Conservation (phyloP, 1,140 invertebrate genomes). For the Listronotus oregonensis region DNA sequence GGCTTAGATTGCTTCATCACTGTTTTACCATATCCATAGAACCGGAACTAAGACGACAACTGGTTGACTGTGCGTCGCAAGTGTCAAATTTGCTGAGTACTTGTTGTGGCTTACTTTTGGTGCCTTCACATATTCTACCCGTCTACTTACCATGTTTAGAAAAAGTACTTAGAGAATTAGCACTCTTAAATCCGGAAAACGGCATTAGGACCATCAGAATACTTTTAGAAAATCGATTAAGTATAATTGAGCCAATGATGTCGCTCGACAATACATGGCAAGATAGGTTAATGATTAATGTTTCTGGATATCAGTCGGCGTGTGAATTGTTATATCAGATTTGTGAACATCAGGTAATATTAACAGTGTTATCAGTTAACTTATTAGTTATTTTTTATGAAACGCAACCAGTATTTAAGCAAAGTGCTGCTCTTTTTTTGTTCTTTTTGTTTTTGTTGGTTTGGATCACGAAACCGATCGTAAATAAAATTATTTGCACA, state of each 20-base stretch:
- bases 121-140: slow-evolving; percentile 66
- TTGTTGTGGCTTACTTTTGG: slow-evolving; percentile 74
- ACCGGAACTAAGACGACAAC: slow-evolving; percentile 51
- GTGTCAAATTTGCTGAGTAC: slow-evolving; percentile 72
- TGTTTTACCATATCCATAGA: slow-evolving; percentile 64
- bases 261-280: slow-evolving; percentile 41
- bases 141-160: slow-evolving; percentile 68
- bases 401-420: no score
- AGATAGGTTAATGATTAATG: slow-evolving; percentile 48
- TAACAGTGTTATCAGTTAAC: no score
- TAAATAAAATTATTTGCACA: no score
- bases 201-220: slow-evolving; percentile 64
- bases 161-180: slow-evolving; percentile 66
- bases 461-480: no score
- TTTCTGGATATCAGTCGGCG: slow-evolving; percentile 66
- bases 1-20: slow-evolving; percentile 70
- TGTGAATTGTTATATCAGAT: slow-evolving; percentile 80
- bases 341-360: slow-evolving; percentile 59
- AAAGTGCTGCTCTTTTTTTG: no score
- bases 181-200: slow-evolving; percentile 64
- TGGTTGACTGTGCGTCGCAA: slow-evolving; percentile 65
- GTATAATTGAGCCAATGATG: slow-evolving; percentile 47
- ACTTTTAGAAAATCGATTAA: slow-evolving; percentile 61
- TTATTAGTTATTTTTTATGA: no score
- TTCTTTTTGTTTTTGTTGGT: no score